These are phyloP conservation scores for Butorides virescens DNA, from an alignment of 2,113 vertebrate genomes.

Conservation along the genomic window DNA sequence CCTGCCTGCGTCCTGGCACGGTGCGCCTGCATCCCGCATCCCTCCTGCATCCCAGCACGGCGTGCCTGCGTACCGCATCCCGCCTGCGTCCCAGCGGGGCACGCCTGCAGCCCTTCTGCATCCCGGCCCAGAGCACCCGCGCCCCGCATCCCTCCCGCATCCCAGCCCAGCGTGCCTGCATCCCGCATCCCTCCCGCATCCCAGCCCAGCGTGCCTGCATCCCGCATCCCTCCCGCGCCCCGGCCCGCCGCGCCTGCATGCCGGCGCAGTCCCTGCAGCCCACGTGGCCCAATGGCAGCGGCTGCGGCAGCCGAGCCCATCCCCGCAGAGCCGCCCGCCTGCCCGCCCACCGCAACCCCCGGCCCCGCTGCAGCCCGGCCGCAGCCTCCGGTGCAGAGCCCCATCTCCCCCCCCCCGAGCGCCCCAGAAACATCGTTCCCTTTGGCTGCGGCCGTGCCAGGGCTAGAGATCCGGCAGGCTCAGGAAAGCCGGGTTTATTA, in stretches of 20 bases:
- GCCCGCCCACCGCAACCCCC: background rate
- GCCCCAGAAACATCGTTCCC: background rate
- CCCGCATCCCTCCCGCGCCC: background rate
- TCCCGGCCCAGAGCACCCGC: background rate
- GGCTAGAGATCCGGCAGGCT: background rate
- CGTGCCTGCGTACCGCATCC: background rate
- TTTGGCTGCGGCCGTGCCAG: background rate
- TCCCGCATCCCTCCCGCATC: background rate
- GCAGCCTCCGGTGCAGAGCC: background rate
- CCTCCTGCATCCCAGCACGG: background rate
- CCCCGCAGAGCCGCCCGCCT: background rate
- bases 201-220: background rate
- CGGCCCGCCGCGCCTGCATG: background rate
- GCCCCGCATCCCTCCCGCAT: background rate
- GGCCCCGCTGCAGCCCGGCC: background rate
- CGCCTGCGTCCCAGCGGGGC: background rate
- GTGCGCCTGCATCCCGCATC: background rate
- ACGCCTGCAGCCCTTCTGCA: background rate
- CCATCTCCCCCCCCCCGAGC: background rate
- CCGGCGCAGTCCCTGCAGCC: constrained; percentile 57
- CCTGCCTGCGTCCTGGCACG: background rate
- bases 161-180: background rate
- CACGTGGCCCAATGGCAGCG: constrained; percentile 49
- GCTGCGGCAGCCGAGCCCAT: constrained; percentile 42
- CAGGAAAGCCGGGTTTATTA: background rate